phyloP scores from a whole-genome alignment of 2,797 vertebrate species.

The Labeo calbasu region DNA sequence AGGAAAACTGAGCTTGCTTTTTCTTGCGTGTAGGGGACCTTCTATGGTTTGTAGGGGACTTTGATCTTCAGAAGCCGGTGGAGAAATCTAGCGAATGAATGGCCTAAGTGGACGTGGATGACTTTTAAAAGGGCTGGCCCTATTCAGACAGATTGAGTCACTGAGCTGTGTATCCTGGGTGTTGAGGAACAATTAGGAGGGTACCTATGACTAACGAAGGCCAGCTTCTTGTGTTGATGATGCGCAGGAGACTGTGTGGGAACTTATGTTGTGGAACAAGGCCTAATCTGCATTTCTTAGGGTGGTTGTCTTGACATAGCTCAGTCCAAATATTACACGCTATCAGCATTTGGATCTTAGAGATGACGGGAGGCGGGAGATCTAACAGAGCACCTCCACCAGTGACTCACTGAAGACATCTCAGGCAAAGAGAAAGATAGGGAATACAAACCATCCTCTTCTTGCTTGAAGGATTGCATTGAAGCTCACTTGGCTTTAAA shows the following conservation, averaged over 20 bases:
- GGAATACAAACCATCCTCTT: slow-evolving; percentile 81
- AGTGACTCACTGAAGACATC: slow-evolving; percentile 53
- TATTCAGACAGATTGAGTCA: slow-evolving; percentile 28
- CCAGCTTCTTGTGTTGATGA: slow-evolving; percentile 2
- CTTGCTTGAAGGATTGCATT: slow-evolving; percentile 46
- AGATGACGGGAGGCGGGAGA: slow-evolving; percentile 28
- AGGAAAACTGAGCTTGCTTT: slow-evolving; percentile 4
- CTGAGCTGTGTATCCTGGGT: slow-evolving; percentile 28
- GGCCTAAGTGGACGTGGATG: neutral
- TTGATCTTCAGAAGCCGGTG: slow-evolving; percentile 34
- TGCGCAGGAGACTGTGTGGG: neutral
- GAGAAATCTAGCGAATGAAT: neutral
- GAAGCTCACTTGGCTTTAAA: slow-evolving; percentile 35
- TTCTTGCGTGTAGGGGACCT: neutral
- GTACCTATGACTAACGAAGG: neutral
- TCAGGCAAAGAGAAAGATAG: slow-evolving; percentile 45
- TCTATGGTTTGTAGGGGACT: slow-evolving; percentile 35
- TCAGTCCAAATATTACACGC: slow-evolving; percentile 51
- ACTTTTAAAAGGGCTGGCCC: neutral
- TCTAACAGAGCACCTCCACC: slow-evolving; percentile 1
- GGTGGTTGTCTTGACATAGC: slow-evolving; percentile 16
- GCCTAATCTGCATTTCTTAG: neutral
- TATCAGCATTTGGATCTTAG: neutral
- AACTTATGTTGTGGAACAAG: neutral
- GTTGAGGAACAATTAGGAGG: neutral